Evolutionary conservation across 1,140 invertebrate genomes (phyloP).

Genomic region (Archivesica marissinica): DNA sequence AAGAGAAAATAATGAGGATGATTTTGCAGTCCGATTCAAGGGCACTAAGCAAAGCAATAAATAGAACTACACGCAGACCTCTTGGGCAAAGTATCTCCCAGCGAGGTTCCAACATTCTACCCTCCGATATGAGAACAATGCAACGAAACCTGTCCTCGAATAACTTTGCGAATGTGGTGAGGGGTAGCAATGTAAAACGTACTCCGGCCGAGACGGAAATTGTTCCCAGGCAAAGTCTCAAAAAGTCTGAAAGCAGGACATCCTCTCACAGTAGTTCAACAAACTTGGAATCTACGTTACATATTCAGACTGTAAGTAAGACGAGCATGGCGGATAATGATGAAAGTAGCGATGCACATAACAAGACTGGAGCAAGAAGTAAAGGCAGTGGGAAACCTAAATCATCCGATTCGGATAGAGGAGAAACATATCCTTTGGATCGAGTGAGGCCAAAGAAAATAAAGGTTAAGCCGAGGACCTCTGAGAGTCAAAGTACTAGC

Average conservation of each 20-base stretch:
- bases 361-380: background rate
- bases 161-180: background rate
- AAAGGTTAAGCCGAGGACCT: slow-evolving; percentile 28
- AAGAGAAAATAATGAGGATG: slow-evolving; percentile 40
- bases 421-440: slow-evolving; percentile 19
- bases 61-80: background rate
- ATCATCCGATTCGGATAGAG: background rate
- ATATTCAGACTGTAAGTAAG: background rate
- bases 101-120: background rate
- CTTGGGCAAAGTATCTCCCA: background rate
- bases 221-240: background rate
- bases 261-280: background rate
- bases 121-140: background rate
- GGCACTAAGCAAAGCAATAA: slow-evolving; percentile 25
- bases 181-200: slow-evolving; percentile 39
- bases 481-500: background rate
- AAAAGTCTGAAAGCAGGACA: background rate
- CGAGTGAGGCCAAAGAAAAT: slow-evolving; percentile 49
- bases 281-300: slow-evolving; percentile 2
- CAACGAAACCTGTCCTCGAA: background rate
- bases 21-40: slow-evolving; percentile 17
- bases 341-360: background rate
- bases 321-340: no score
- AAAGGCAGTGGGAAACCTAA: background rate
- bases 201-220: background rate